Evolutionary conservation across 2,797 vertebrate genomes (phyloP).

Genomic region (Sebastes oblongus): DNA sequence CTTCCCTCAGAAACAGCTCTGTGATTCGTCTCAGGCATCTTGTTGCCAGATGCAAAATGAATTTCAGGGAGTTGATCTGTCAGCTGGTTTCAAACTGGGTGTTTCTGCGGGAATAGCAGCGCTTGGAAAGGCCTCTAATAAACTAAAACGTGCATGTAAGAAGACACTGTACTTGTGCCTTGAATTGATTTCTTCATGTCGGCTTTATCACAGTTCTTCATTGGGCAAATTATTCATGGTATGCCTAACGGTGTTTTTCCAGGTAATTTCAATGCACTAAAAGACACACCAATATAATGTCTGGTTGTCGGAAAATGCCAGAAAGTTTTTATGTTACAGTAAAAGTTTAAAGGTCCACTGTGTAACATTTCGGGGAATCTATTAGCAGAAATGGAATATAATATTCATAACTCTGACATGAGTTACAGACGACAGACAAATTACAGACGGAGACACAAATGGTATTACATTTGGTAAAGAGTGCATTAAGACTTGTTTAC

Average conservation of each 20-base stretch:
- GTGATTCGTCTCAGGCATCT: conserved; percentile 63
- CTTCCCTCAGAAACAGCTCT: conserved; percentile 54
- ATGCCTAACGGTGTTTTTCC: background rate
- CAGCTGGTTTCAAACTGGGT: conserved; percentile 30
- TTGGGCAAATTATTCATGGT: background rate
- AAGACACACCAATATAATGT: background rate
- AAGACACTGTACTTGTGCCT: background rate
- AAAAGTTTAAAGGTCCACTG: background rate
- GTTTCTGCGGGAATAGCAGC: conserved; percentile 12
- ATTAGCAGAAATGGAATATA: too few relatives aligned
- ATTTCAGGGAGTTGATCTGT: conserved; percentile 39
- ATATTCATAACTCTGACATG: too few relatives aligned
- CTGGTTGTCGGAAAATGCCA: rapidly evolving
- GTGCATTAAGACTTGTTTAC: background rate
- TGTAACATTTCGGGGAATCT: too few relatives aligned
- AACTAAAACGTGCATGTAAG: conserved; percentile 3
- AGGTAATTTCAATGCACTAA: background rate
- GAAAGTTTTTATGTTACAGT: too few relatives aligned
- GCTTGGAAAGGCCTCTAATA: conserved; percentile 8
- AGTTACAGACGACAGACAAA: too few relatives aligned
- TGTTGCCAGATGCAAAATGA: conserved; percentile 69
- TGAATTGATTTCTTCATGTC: background rate
- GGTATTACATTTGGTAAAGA: too few relatives aligned
- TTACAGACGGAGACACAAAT: too few relatives aligned
- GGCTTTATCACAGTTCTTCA: background rate